A percentile compares a stretch with the other conserved stretches of the same genome.
These are phyloP conservation scores for Siniperca chuatsi DNA, from an alignment of 2,113 vertebrate genomes.

Conservation along the genomic window DNA sequence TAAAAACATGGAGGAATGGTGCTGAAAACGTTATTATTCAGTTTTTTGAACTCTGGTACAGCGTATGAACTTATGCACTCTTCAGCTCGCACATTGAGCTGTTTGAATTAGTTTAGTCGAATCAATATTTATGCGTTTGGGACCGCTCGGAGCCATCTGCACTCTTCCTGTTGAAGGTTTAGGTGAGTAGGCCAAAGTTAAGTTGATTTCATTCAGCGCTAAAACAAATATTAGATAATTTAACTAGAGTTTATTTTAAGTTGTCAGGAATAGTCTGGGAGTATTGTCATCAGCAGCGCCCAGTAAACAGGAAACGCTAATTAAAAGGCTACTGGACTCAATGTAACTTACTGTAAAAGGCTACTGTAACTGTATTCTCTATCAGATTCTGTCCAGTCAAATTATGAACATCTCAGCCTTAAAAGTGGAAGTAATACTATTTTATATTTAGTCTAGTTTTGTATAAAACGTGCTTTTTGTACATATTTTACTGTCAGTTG, in stretches of 20 bases:
- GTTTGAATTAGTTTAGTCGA: background rate
- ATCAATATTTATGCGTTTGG: slow-evolving; percentile 10
- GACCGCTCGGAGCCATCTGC: background rate
- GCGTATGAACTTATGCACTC: background rate
- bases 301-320: slow-evolving; percentile 60
- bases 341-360: too few species aligned
- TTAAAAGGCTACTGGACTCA: background rate
- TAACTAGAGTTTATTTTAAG: too few species aligned
- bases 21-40: background rate
- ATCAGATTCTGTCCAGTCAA: background rate
- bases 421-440: background rate
- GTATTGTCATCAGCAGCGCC: slow-evolving; percentile 18
- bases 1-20: slow-evolving; percentile 16
- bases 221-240: background rate
- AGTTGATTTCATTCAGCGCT: background rate
- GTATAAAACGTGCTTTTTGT: background rate
- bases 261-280: background rate
- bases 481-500: background rate
- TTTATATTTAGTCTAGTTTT: background rate
- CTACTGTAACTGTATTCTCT: background rate
- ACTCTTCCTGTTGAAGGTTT: slow-evolving; percentile 39
- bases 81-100: background rate
- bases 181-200: slow-evolving; percentile 51
- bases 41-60: background rate
- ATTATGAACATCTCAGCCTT: background rate